Evolutionary conservation across 2,888 invertebrate genomes (phyloP).

Genomic region (Dione vanillae): DNA sequence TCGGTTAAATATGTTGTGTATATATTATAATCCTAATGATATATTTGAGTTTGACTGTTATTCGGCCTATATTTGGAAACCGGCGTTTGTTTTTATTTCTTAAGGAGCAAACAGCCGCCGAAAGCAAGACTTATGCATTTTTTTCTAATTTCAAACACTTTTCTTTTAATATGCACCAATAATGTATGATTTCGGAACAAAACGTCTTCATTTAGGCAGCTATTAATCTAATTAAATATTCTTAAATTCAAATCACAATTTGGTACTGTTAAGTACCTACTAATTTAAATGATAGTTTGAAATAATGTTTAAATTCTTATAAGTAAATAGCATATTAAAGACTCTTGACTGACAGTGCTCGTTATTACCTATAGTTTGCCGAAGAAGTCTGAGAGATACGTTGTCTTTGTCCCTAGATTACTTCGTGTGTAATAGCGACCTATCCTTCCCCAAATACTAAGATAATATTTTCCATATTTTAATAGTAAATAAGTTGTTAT

Average conservation of each 20-base stretch:
- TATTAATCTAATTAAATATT: slow-evolving; percentile 55
- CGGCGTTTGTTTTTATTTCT: slow-evolving; percentile 51
- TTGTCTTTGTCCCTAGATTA: slow-evolving; percentile 56
- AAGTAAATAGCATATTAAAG: slow-evolving; percentile 56
- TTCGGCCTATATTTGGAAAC: slow-evolving; percentile 72
- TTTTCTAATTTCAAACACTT: slow-evolving; percentile 37
- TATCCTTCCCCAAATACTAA: slow-evolving; percentile 37
- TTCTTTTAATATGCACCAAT: slow-evolving; percentile 14
- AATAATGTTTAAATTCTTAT: slow-evolving; percentile 52
- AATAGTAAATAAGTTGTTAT: slow-evolving; percentile 14
- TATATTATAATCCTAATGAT: slow-evolving; percentile 70
- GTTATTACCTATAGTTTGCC: slow-evolving; percentile 64
- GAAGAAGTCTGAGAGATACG: slow-evolving; percentile 67
- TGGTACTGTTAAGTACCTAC: slow-evolving; percentile 47
- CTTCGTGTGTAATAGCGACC: slow-evolving; percentile 57
- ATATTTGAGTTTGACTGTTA: slow-evolving; percentile 63
- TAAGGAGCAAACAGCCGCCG: slow-evolving; percentile 41
- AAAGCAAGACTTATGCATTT: slow-evolving; percentile 39
- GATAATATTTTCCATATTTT: slow-evolving; percentile 8
- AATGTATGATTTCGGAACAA: slow-evolving; percentile 38
- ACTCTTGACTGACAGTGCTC: slow-evolving; percentile 65
- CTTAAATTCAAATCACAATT: slow-evolving; percentile 43
- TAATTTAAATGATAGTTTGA: slow-evolving; percentile 44
- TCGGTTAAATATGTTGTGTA: slow-evolving; percentile 65
- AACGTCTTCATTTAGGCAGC: slow-evolving; percentile 75